Evolutionary conservation across 2,113 vertebrate genomes (phyloP).

Genomic region (Laterallus jamaicensis): DNA sequence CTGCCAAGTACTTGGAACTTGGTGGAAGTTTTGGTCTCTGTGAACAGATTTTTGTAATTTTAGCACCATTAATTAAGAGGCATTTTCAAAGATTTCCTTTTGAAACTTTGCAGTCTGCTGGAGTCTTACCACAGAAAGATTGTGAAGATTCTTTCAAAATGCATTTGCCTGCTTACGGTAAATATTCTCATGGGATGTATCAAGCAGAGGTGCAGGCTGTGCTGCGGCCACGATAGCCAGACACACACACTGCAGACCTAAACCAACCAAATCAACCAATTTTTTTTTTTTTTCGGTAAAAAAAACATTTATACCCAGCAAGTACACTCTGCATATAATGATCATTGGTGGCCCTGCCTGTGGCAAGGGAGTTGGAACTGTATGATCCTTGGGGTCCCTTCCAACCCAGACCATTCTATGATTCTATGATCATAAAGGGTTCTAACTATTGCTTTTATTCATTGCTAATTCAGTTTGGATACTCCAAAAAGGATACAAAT

Average conservation of each 20-base stretch:
- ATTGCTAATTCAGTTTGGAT: neutral
- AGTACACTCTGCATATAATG: neutral
- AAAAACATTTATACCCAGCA: neutral
- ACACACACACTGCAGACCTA: neutral
- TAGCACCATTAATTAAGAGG: constrained; percentile 59
- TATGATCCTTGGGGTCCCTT: too few species aligned
- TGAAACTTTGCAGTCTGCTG: neutral
- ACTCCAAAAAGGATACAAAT: neutral
- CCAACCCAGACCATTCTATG: too few species aligned
- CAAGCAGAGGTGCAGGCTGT: neutral
- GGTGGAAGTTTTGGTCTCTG: constrained; percentile 50
- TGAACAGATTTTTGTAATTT: constrained; percentile 64
- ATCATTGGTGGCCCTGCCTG: neutral
- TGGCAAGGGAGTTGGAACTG: too few species aligned
- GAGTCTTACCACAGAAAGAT: neutral
- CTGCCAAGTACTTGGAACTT: constrained; percentile 60
- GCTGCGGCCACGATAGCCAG: neutral
- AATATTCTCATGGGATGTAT: neutral
- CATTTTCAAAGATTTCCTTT: constrained; percentile 28
- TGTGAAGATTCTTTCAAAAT: neutral
- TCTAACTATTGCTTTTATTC: neutral
- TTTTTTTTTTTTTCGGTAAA: neutral
- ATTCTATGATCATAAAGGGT: neutral
- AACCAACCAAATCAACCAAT: neutral
- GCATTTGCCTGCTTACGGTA: neutral